A percentile compares a stretch with the other conserved stretches of the same genome.
Evolutionary conservation across 2,797 vertebrate species (phyloP).

Genomic region (Peromyscus attwateri): DNA sequence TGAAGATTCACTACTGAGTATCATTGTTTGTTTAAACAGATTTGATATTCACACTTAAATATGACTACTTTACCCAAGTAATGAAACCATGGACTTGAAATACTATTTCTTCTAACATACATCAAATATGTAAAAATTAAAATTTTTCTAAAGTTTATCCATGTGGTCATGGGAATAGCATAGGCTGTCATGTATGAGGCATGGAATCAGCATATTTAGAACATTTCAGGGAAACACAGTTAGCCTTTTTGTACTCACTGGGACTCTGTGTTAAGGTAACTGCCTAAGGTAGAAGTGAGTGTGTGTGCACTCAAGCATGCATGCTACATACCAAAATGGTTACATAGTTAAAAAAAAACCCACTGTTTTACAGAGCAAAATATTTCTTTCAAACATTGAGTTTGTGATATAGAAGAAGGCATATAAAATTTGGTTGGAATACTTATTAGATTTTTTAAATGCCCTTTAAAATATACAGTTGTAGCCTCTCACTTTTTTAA

Average conservation of each 20-base stretch:
- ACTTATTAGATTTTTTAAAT: neutral
- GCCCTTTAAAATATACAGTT: neutral
- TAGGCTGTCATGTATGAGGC: neutral
- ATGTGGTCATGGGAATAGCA: neutral
- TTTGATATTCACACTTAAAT: slow-evolving; percentile 13
- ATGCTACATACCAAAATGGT: neutral
- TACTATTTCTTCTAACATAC: neutral
- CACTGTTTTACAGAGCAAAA: neutral
- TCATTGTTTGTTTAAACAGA: slow-evolving; percentile 34
- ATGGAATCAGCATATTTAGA: neutral
- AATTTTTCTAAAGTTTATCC: neutral
- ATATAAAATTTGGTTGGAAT: neutral
- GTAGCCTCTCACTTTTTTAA: neutral
- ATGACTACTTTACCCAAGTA: neutral
- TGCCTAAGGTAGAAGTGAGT: neutral
- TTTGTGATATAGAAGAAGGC: neutral
- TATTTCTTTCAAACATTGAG: neutral
- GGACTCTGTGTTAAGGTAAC: neutral
- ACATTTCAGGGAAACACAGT: neutral
- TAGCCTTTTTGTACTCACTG: neutral
- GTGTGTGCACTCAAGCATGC: neutral
- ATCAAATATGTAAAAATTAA: slow-evolving; percentile 32
- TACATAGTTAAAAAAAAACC: neutral
- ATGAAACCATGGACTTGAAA: neutral
- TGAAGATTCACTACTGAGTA: neutral